Base-by-base conservation (phyloP, 2,797 vertebrate genomes). In the Propithecus deckenii region DNA sequence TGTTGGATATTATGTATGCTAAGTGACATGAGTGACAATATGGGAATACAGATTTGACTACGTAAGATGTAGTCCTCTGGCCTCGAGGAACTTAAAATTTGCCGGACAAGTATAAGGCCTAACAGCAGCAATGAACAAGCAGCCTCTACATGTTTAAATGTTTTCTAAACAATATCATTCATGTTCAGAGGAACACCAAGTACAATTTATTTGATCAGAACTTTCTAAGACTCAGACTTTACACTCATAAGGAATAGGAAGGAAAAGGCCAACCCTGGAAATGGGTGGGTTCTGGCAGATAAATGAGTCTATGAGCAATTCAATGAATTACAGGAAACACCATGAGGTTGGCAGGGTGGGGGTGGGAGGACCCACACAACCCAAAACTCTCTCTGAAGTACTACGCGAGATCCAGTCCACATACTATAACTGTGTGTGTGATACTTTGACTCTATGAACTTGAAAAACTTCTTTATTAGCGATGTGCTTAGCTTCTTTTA, bases 241-340 rank as follows among this genome's bases (percentile, higher is more conserved):
- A 96, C 46, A 94, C 55, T 95, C 81, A 63, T 81, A 95, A 95
- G 95, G 35, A 91, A 86, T 48, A 98, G 98, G 98, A 99, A 99
- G 98, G 98, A 99, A 99, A 97, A 97, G 98, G 97, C 97, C 93
- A 97, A 86, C 96, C 98, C 98, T 98, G 98, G 98, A 98, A 98
- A 96, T 97, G 97, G 95, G 98, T 96, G 98, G 97, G 95, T 17
- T 65, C 96, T 92, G 95, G 96, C 94, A 97, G 91, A 97, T 97
- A 97, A 97, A 98, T 35, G 59, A 87, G 89, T 94, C 93, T 86
- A 69, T 91, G 74, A 96, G 65, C 63, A 86, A 79, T 92, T 98
- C 92, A 89, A 96, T 98, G 98, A 99, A 99, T 98, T 96, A 98
- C 98, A 98, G 98, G 98, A 99, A 99, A 97, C 96, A 81, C 86